Conservation (phyloP, 1,140 invertebrate species). For the Pogonus chalceus region DNA sequence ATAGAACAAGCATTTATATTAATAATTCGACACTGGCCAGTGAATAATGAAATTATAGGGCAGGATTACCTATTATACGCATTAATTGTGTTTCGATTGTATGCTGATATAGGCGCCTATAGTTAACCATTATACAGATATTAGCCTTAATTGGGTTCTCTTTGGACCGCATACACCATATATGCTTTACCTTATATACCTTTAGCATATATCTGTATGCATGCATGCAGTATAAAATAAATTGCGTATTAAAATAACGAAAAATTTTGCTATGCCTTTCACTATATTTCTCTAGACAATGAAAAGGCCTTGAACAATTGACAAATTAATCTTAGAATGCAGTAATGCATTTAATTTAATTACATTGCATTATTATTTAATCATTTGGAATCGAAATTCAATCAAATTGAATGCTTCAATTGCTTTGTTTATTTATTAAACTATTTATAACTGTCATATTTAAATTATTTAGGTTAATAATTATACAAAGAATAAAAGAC, state of each 20-base stretch:
- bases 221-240: neutral
- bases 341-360: no score
- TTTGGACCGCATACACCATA: neutral
- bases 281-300: neutral
- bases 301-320: neutral
- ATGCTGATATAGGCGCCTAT: neutral
- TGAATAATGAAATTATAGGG: neutral
- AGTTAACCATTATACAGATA: neutral
- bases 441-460: no score
- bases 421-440: no score
- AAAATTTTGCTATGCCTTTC: neutral
- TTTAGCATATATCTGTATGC: neutral
- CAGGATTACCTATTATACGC: neutral
- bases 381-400: no score
- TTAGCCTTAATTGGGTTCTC: neutral
- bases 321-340: neutral
- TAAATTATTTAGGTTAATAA: no score
- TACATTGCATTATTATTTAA: no score
- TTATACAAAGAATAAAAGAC: no score
- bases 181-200: neutral
- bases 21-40: neutral
- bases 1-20: neutral
- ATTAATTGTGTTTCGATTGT: neutral
- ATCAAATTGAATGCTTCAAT: no score
- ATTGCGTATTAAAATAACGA: neutral